A percentile compares a stretch with the other conserved stretches of the same genome.
phyloP scores from a whole-genome alignment of 1,140 invertebrate species.

The Triops cancriformis region DNA sequence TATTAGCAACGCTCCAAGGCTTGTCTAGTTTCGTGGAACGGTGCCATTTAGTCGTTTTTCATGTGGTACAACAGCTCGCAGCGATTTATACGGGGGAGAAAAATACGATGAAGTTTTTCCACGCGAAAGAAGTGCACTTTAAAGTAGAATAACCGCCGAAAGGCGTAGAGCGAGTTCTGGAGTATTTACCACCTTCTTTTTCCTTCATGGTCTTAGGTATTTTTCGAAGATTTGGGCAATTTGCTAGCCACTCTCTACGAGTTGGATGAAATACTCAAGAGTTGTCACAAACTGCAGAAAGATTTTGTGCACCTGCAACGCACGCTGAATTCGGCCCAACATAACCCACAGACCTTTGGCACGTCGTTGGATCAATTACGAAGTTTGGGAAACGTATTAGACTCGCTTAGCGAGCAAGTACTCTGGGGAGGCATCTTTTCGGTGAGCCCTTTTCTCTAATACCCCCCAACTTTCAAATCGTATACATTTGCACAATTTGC shows the following conservation, averaged over 20 bases:
- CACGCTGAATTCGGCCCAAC: conserved; percentile 56
- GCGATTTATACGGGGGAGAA: conserved; percentile 44
- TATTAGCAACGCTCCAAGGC: conserved; percentile 51
- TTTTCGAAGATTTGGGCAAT: conserved; percentile 55
- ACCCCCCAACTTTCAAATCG: background rate
- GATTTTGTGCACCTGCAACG: conserved; percentile 62
- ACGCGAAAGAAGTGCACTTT: conserved; percentile 45
- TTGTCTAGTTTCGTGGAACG: conserved; percentile 56
- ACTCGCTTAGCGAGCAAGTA: conserved; percentile 51
- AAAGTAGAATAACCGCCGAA: conserved; percentile 34
- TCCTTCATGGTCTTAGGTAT: conserved; percentile 42
- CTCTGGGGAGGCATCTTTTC: conserved; percentile 55
- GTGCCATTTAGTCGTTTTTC: conserved; percentile 54
- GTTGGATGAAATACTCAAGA: conserved; percentile 58
- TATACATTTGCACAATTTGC: conserved; percentile 27
- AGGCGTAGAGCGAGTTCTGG: background rate
- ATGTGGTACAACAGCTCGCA: conserved; percentile 58
- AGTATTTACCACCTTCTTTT: background rate
- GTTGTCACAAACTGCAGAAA: conserved; percentile 50
- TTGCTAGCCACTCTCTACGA: conserved; percentile 58
- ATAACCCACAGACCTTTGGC: conserved; percentile 55
- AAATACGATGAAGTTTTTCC: conserved; percentile 38
- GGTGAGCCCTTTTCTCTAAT: conserved; percentile 38
- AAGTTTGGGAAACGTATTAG: conserved; percentile 56
- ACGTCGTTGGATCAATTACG: conserved; percentile 48